Conservation (phyloP, 2,888 invertebrate species). For the Gymnosoma rotundatum region DNA sequence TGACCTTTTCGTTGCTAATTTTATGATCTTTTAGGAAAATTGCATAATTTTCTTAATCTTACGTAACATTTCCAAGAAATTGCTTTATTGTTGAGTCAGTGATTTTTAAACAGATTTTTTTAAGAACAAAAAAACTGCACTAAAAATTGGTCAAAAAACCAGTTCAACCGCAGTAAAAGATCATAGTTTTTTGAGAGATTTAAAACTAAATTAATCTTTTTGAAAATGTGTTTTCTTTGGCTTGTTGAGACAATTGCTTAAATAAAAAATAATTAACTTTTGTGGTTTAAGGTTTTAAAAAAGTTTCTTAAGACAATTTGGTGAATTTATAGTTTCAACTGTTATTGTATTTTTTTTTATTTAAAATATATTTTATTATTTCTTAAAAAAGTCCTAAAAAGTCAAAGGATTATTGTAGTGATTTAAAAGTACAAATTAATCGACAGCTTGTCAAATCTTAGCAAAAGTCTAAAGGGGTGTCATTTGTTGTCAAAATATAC, state of each 20-base stretch:
- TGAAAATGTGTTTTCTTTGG: neutral
- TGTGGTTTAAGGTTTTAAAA: neutral
- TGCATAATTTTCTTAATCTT: neutral
- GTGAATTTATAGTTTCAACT: neutral
- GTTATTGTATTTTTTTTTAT: neutral
- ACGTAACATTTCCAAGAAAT: neutral
- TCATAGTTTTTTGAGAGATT: conserved; percentile 1
- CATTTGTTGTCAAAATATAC: conserved; percentile 66
- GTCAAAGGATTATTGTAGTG: conserved; percentile 57
- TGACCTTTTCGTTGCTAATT: neutral
- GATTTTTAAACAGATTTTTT: neutral
- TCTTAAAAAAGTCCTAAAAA: conserved; percentile 5
- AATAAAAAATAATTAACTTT: neutral
- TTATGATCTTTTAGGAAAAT: neutral
- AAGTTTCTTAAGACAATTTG: too few species aligned
- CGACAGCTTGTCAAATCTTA: neutral
- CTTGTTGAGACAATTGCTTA: neutral
- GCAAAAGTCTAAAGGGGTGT: conserved; percentile 39
- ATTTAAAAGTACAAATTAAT: conserved; percentile 18
- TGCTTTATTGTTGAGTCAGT: neutral
- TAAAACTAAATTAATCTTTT: neutral
- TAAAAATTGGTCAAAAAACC: conserved; percentile 80
- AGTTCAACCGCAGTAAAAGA: conserved; percentile 74
- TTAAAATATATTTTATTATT: neutral
- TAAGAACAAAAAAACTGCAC: conserved; percentile 77